A percentile compares a stretch with the other conserved stretches of the same genome.
Evolutionary conservation across 1,140 invertebrate genomes (phyloP).

Genomic region (Odontomachus brunneus): DNA sequence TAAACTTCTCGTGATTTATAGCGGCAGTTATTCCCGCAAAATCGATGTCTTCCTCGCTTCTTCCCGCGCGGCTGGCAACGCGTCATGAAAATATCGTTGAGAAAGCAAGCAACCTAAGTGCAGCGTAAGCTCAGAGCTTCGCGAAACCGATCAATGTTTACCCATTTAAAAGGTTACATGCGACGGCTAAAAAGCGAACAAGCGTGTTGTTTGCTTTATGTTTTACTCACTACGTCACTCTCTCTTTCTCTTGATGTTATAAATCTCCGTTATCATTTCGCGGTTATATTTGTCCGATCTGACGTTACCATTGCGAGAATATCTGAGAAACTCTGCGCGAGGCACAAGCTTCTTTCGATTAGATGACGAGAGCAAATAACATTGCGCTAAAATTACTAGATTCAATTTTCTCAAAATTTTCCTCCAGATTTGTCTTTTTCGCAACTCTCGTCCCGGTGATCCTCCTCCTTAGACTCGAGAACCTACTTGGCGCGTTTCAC

Average conservation of each 20-base stretch:
- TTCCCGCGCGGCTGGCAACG: constrained; percentile 19
- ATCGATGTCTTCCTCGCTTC: constrained; percentile 23
- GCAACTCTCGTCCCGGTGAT: too few relatives aligned
- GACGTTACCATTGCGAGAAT: background rate
- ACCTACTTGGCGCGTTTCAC: background rate
- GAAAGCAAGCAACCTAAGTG: constrained; percentile 59
- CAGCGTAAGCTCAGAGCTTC: constrained; percentile 41
- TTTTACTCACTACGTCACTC: background rate
- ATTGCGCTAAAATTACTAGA: background rate
- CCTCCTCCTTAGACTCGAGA: too few relatives aligned
- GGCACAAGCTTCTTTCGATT: too few relatives aligned
- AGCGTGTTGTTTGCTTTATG: constrained; percentile 10
- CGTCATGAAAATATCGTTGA: constrained; percentile 38
- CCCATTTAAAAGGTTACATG: constrained; percentile 56
- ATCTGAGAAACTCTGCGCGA: background rate
- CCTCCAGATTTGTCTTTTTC: too few relatives aligned
- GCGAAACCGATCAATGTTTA: constrained; percentile 57
- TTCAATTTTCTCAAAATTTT: too few relatives aligned
- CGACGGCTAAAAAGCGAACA: constrained; percentile 44
- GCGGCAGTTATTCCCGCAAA: constrained; percentile 16
- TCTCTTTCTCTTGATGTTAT: too few relatives aligned
- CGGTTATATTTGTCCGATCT: too few relatives aligned
- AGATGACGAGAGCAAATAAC: too few relatives aligned
- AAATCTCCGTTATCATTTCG: too few relatives aligned
- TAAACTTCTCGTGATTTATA: constrained; percentile 14